These are phyloP conservation scores for Enteromius radiatus DNA, from an alignment of 2,797 vertebrate species.

Conservation along the genomic window DNA sequence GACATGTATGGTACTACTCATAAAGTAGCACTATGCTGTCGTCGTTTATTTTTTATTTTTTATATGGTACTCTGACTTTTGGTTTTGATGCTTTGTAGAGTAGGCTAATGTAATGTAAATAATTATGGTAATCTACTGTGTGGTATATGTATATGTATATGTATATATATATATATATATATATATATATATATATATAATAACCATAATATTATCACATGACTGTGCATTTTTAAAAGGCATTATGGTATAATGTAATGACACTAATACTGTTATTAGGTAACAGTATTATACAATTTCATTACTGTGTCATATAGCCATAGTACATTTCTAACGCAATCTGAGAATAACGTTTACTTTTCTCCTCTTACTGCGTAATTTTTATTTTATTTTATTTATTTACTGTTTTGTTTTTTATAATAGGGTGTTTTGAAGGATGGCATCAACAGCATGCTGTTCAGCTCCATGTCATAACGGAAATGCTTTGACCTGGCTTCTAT, in stretches of 20 bases:
- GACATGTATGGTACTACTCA: neutral
- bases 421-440: slow-evolving; percentile 1
- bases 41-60: neutral
- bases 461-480: slow-evolving; percentile 10
- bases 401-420: neutral
- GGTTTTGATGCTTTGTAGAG: neutral
- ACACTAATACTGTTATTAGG: neutral
- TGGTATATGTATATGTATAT: neutral
- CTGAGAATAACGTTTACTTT: slow-evolving; percentile 3
- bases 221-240: neutral
- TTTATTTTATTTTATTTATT: neutral
- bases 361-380: neutral
- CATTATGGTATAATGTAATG: neutral
- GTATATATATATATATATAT: neutral
- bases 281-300: neutral
- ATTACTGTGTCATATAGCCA: neutral
- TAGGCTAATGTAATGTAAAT: neutral
- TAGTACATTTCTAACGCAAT: neutral
- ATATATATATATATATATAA: neutral
- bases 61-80: neutral
- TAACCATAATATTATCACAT: neutral
- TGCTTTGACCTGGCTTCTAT: slow-evolving; percentile 50
- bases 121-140: neutral
- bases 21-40: neutral
- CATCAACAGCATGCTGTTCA: slow-evolving; percentile 28